Conservation (phyloP, 2,888 invertebrate species). For the Tolmerus cingulatus region DNA sequence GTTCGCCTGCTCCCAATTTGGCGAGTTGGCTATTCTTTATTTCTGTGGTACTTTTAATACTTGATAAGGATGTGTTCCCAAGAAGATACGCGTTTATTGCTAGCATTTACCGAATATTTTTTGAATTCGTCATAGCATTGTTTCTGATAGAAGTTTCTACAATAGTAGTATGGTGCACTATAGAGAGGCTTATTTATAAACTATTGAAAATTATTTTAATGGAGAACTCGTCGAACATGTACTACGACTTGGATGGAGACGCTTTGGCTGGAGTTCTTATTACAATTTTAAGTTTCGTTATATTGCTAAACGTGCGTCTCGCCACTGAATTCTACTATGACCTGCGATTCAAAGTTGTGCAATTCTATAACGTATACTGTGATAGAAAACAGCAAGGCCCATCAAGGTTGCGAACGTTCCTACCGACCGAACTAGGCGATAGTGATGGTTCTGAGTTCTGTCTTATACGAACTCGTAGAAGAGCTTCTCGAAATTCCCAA, state of each 20-base stretch:
- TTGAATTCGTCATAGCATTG: slow-evolving; percentile 45
- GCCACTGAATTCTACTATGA: not conserved
- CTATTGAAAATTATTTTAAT: slow-evolving; percentile 45
- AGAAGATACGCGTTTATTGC: slow-evolving; percentile 37
- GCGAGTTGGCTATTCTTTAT: slow-evolving; percentile 44
- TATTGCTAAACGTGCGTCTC: slow-evolving; percentile 29
- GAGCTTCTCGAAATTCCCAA: too few relatives aligned
- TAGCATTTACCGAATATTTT: slow-evolving; percentile 28
- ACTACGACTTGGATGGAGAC: slow-evolving; percentile 49
- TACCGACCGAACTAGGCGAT: too few relatives aligned
- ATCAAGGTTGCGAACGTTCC: too few relatives aligned
- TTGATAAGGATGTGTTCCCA: slow-evolving; percentile 43
- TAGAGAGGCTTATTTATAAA: slow-evolving; percentile 43
- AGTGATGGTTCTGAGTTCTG: not conserved
- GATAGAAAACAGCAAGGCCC: not conserved
- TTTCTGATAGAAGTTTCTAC: slow-evolving; percentile 45
- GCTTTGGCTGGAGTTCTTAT: slow-evolving; percentile 43
- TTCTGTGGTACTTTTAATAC: slow-evolving; percentile 38
- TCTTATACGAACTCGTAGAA: not conserved
- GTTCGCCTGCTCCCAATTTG: slow-evolving; percentile 32
- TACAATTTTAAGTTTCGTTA: slow-evolving; percentile 40
- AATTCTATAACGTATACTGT: not conserved
- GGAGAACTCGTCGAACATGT: slow-evolving; percentile 44
- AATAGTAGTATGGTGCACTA: slow-evolving; percentile 45
- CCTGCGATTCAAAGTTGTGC: not conserved